Conservation (phyloP, 2,113 vertebrate species). For the Craseonycteris thonglongyai region DNA sequence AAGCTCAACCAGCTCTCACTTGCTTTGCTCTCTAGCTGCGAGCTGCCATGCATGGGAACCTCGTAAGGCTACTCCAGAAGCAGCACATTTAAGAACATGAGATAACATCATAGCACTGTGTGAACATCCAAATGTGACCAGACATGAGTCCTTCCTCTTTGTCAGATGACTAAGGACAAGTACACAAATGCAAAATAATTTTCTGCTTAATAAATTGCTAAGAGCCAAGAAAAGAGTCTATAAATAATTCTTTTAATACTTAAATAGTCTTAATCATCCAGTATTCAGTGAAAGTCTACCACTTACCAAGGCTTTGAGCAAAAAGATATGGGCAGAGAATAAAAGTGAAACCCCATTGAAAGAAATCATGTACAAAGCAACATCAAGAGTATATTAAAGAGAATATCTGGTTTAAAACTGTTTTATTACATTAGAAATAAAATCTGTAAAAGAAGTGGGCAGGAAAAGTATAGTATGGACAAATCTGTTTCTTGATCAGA, state of each 20-base stretch:
- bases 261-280: background rate
- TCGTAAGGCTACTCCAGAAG: background rate
- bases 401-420: background rate
- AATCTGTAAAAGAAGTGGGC: background rate
- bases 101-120: background rate
- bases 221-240: background rate
- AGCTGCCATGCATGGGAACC: background rate
- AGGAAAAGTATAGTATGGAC: background rate
- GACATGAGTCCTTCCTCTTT: background rate
- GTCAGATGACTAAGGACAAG: background rate
- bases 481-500: background rate
- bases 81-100: accelerated
- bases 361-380: background rate
- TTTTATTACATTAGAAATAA: background rate
- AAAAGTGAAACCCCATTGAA: background rate
- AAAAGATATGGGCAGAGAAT: background rate
- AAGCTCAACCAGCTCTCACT: background rate
- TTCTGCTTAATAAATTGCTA: background rate
- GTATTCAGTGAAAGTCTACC: background rate
- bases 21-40: background rate
- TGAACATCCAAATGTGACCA: accelerated
- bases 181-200: background rate
- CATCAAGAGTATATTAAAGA: background rate
- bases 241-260: background rate
- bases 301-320: background rate